Evolutionary conservation across 2,797 vertebrate genomes (phyloP).

Genomic region (Phylloscopus collybita): DNA sequence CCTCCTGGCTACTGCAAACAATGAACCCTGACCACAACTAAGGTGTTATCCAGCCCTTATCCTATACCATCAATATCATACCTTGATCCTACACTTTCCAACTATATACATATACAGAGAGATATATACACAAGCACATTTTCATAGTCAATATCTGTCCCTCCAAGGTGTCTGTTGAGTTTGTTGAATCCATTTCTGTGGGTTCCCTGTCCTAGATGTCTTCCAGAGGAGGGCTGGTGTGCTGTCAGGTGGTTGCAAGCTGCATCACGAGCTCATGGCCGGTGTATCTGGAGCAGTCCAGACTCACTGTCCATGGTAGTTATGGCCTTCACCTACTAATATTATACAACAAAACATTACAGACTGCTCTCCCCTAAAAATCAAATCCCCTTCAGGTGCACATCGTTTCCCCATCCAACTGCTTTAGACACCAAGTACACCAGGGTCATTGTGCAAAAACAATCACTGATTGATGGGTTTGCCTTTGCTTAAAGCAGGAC

Average conservation of each 20-base stretch:
- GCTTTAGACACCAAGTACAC: not conserved
- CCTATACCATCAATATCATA: not conserved
- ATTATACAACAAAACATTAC: not conserved
- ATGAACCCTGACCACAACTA: not conserved
- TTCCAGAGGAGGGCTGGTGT: not conserved
- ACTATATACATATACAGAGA: not conserved
- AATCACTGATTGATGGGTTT: not conserved
- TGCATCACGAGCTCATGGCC: fast-evolving
- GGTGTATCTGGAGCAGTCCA: not conserved
- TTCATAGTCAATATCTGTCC: not conserved
- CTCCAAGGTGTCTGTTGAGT: not conserved
- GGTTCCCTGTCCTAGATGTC: not conserved
- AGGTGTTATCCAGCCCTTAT: not conserved
- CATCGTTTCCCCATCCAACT: not conserved
- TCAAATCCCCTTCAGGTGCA: not conserved
- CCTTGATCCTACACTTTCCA: not conserved
- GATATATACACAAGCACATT: not conserved
- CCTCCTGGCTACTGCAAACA: not conserved
- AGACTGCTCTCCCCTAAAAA: not conserved
- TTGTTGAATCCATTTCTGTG: too few relatives aligned
- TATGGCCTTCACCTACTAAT: not conserved
- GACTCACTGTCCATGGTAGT: not conserved
- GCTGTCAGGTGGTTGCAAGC: too few relatives aligned
- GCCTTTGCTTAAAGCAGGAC: not conserved
- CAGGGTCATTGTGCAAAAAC: not conserved